phyloP scores from a whole-genome alignment of 2,797 vertebrate species.

The Sphaeramia orbicularis region DNA sequence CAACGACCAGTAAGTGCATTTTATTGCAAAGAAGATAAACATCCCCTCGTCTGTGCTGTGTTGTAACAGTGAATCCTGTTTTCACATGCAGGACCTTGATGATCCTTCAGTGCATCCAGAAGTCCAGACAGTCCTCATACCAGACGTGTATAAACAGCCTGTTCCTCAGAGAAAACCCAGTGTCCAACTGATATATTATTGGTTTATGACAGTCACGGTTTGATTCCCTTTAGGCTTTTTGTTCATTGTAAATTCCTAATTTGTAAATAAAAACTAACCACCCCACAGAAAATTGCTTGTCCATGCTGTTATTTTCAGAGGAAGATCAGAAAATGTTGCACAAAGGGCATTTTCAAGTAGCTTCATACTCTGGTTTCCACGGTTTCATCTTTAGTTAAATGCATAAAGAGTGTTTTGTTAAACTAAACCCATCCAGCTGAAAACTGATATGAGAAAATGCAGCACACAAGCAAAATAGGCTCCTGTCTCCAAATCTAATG shows the following conservation, averaged over 20 bases:
- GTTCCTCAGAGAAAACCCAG: constrained; percentile 9
- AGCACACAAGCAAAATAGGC: too few relatives aligned
- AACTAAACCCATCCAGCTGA: too few relatives aligned
- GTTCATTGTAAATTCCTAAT: background rate
- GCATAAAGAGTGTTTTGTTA: background rate
- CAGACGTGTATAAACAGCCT: constrained; percentile 59
- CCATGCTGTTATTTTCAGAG: background rate
- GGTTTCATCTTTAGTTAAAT: background rate
- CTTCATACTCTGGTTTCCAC: too few relatives aligned
- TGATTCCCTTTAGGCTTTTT: background rate
- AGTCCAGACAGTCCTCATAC: constrained; percentile 64
- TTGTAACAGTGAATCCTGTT: background rate
- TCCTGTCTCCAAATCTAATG: too few relatives aligned
- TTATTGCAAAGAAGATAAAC: too few relatives aligned
- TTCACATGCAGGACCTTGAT: constrained; percentile 70
- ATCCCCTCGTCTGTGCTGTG: too few relatives aligned
- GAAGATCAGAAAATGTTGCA: background rate
- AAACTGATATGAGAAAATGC: too few relatives aligned
- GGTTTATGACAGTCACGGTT: background rate
- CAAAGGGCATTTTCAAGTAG: too few relatives aligned
- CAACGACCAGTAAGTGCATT: constrained; percentile 73
- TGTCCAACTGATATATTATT: constrained; percentile 11
- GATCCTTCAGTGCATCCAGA: constrained; percentile 80
- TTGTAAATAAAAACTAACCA: background rate
- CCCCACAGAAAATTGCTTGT: background rate